Conservation (phyloP, 2,797 vertebrate genomes). For the Karalla daura region DNA sequence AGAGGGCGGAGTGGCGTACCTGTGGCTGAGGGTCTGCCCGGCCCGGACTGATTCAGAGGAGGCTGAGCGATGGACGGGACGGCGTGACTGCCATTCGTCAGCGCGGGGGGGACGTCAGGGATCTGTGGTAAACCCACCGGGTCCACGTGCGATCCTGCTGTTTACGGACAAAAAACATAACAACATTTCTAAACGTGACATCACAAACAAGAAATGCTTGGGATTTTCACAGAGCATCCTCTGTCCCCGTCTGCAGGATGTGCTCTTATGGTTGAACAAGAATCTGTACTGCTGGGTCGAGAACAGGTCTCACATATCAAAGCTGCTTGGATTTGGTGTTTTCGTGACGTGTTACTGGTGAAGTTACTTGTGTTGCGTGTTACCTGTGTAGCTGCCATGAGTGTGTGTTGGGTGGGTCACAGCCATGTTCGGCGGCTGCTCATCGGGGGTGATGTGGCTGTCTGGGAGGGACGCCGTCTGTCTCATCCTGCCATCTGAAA, state of each 20-base stretch:
- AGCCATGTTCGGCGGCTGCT: slow-evolving; percentile 65
- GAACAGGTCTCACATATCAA: no score
- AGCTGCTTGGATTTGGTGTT: background rate
- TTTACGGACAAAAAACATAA: background rate
- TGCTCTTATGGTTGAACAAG: background rate
- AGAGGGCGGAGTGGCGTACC: slow-evolving; percentile 61
- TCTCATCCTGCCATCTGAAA: slow-evolving; percentile 85
- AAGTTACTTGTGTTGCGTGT: slow-evolving; percentile 63
- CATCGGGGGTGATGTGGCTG: slow-evolving; percentile 80
- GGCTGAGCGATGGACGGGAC: slow-evolving; percentile 58
- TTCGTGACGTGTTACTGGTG: slow-evolving; percentile 21
- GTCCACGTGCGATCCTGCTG: slow-evolving; percentile 63
- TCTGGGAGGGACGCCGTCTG: slow-evolving; percentile 77
- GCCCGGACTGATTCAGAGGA: slow-evolving; percentile 66
- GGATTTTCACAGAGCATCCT: background rate
- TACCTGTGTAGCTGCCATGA: slow-evolving; percentile 83
- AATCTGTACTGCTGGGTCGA: background rate
- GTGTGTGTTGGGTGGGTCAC: slow-evolving; percentile 55
- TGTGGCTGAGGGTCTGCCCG: slow-evolving; percentile 72
- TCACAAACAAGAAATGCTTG: background rate
- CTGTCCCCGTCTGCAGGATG: background rate
- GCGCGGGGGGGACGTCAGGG: slow-evolving; percentile 55
- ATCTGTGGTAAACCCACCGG: slow-evolving; percentile 44
- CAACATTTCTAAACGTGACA: background rate
- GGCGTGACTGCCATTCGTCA: slow-evolving; percentile 73